Evolutionary conservation across 1,140 invertebrate genomes (phyloP).

Genomic region (Monomorium pharaonis): DNA sequence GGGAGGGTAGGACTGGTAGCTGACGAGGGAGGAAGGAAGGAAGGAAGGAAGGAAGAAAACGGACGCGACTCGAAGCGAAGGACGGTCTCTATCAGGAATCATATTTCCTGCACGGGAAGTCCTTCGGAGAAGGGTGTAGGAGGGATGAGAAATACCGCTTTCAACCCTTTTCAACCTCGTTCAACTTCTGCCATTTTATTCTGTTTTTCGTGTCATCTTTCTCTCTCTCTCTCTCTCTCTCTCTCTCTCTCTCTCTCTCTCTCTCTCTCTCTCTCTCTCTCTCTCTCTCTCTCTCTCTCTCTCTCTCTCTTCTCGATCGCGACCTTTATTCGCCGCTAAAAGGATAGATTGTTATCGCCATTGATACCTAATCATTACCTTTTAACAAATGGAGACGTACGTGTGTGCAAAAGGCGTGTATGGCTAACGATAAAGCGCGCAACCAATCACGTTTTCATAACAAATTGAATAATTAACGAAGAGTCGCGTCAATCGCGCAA

Average conservation of each 20-base stretch:
- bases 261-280: conserved; percentile 15
- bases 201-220: no score
- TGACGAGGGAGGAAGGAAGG: conserved; percentile 14
- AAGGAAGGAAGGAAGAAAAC: conserved; percentile 34
- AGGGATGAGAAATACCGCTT: conserved; percentile 24
- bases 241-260: neutral
- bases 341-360: neutral
- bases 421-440: neutral
- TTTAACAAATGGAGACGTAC: neutral
- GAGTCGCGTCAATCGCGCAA: neutral
- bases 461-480: neutral
- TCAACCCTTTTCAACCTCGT: neutral
- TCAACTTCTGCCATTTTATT: neutral
- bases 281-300: conserved; percentile 18
- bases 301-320: neutral
- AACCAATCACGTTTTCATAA: neutral
- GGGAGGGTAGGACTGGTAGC: neutral
- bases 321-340: neutral
- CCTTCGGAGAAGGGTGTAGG: conserved; percentile 21
- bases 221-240: no score
- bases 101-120: conserved; percentile 77
- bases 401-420: neutral
- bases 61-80: conserved; percentile 41
- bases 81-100: conserved; percentile 78
- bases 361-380: neutral